These are phyloP conservation scores for Cyclura pinguis DNA, from an alignment of 2,797 vertebrate genomes.

Conservation along the genomic window DNA sequence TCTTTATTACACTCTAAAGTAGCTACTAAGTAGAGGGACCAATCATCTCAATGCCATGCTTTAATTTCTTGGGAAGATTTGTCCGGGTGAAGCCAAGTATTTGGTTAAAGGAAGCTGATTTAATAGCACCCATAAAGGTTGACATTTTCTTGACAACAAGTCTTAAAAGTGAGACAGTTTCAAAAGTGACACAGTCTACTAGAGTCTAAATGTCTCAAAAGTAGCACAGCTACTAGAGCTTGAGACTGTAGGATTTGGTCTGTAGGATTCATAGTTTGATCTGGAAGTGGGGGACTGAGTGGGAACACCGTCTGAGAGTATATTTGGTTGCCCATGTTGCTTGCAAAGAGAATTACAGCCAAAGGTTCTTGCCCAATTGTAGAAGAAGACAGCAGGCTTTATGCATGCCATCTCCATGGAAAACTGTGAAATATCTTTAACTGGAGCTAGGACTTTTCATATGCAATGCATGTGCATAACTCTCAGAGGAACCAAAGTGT, in stretches of 20 bases:
- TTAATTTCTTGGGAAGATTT: not conserved
- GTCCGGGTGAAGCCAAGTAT: constrained; percentile 20
- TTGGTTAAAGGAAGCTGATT: not conserved
- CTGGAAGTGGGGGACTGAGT: not conserved
- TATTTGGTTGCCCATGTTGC: not conserved
- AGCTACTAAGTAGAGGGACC: constrained; percentile 47
- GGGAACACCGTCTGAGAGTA: not conserved
- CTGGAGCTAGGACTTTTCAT: not conserved
- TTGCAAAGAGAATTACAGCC: not conserved
- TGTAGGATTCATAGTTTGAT: not conserved
- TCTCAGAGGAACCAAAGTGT: not conserved
- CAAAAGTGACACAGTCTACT: not conserved
- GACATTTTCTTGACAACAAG: too few species aligned
- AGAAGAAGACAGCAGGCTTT: not conserved
- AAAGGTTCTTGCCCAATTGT: not conserved
- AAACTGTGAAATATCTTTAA: not conserved
- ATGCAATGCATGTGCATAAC: not conserved
- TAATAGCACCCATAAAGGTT: not conserved
- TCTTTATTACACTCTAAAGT: constrained; percentile 26
- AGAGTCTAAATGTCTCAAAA: not conserved
- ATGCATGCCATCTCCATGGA: not conserved
- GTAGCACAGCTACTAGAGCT: not conserved
- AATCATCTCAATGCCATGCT: constrained; percentile 2
- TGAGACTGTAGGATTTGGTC: not conserved
- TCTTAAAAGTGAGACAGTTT: not conserved